Percentiles rank a stretch among this genome's conserved stretches.
These are phyloP conservation scores for Antechinus flavipes DNA, from an alignment of 2,113 vertebrate species.

Conservation along the genomic window DNA sequence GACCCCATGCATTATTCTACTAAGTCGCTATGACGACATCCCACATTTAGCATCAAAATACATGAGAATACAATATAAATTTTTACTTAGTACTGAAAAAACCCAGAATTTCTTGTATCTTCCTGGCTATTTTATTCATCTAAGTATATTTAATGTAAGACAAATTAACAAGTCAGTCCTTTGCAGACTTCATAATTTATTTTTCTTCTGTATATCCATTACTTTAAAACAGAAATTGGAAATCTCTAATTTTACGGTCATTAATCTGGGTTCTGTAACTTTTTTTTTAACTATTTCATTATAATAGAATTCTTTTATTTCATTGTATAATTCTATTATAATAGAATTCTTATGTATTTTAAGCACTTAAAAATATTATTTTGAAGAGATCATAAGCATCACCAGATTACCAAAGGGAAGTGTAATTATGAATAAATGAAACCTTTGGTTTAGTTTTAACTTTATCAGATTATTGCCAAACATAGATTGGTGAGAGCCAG, in stretches of 20 bases:
- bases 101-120: neutral
- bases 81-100: neutral
- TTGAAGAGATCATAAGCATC: neutral
- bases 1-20: neutral
- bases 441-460: slow-evolving; percentile 12
- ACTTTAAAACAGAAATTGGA: neutral
- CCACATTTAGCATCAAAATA: neutral
- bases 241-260: neutral
- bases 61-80: neutral
- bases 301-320: neutral
- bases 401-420: neutral
- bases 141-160: neutral
- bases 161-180: neutral
- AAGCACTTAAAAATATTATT: neutral
- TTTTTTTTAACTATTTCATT: neutral
- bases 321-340: too few species aligned
- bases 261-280: neutral
- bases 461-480: neutral
- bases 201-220: neutral
- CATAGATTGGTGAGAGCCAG: neutral
- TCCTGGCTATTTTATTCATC: neutral
- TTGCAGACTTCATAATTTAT: neutral
- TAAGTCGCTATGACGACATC: neutral
- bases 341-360: neutral
- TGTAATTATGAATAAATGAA: neutral